A percentile compares a stretch with the other conserved stretches of the same genome.
Conservation (phyloP, 2,797 vertebrate species). For the Cirrhinus mrigala region DNA sequence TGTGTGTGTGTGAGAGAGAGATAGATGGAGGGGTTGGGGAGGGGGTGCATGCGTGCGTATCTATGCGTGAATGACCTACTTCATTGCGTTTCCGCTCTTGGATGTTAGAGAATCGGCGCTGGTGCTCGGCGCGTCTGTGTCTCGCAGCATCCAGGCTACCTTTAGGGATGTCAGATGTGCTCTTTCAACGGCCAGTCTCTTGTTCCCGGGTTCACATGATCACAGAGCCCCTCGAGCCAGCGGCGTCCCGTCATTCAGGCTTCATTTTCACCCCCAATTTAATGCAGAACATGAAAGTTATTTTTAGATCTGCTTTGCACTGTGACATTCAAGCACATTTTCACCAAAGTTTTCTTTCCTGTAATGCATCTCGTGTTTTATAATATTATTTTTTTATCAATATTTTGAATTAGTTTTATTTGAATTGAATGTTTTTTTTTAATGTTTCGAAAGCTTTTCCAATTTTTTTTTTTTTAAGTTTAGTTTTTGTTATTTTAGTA, state of each 20-base stretch:
- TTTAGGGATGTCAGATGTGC: conserved; percentile 16
- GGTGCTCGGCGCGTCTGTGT: background rate
- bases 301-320: background rate
- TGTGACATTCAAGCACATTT: background rate
- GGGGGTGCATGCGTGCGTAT: conserved; percentile 3
- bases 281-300: background rate
- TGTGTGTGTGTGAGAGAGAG: background rate
- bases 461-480: background rate
- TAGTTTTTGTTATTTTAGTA: background rate
- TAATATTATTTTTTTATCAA: background rate
- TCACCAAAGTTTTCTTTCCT: background rate
- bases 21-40: conserved; percentile 6
- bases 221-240: background rate
- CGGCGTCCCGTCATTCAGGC: background rate
- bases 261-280: background rate
- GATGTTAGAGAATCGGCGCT: conserved; percentile 3
- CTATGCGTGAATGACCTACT: conserved; percentile 31
- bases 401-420: background rate
- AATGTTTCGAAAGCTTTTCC: no score
- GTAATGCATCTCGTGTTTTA: background rate
- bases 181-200: conserved; percentile 14
- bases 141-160: conserved; percentile 8
- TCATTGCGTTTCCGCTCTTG: conserved; percentile 1
- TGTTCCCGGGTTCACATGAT: conserved; percentile 3
- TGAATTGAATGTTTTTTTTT: background rate